A percentile compares a stretch with the other conserved stretches of the same genome.
Evolutionary conservation across 2,113 vertebrate genomes (phyloP).

Genomic region (Nibea coibor): DNA sequence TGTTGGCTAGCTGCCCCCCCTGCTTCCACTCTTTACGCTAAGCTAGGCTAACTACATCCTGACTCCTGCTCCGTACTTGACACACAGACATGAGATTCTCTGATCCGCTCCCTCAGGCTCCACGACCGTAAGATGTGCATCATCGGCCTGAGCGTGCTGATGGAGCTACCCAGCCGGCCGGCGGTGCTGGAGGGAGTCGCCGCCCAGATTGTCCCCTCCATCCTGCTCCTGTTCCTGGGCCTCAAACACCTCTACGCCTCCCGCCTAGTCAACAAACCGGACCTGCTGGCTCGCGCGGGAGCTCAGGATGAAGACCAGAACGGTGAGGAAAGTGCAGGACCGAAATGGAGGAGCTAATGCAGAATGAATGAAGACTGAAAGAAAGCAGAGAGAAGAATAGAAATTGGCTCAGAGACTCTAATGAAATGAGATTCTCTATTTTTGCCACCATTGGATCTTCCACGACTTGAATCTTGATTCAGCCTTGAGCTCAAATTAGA

Average conservation of each 20-base stretch:
- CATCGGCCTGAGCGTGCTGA: constrained; percentile 94
- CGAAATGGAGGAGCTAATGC: neutral
- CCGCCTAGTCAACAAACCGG: constrained; percentile 87
- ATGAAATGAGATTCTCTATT: constrained; percentile 22
- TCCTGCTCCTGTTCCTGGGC: constrained; percentile 96
- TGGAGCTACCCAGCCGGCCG: constrained; percentile 92
- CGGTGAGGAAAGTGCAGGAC: constrained; percentile 81
- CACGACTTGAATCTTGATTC: neutral
- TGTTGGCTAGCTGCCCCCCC: neutral
- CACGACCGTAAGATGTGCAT: constrained; percentile 99
- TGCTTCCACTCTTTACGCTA: neutral
- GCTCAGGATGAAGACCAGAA: constrained; percentile 90
- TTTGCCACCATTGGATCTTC: neutral
- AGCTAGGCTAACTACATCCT: neutral
- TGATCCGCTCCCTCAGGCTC: constrained; percentile 80
- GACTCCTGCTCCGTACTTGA: neutral
- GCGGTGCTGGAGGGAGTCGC: constrained; percentile 89
- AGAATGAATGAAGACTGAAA: neutral
- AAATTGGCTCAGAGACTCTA: constrained; percentile 2
- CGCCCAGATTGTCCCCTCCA: constrained; percentile 92
- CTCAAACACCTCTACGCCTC: constrained; percentile 94
- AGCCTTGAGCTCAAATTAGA: constrained; percentile 36
- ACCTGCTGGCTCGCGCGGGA: constrained; percentile 81
- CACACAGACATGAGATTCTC: neutral
- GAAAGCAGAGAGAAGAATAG: neutral